Conservation (phyloP, 2,113 vertebrate species). For the Callithrix jacchus region DNA sequence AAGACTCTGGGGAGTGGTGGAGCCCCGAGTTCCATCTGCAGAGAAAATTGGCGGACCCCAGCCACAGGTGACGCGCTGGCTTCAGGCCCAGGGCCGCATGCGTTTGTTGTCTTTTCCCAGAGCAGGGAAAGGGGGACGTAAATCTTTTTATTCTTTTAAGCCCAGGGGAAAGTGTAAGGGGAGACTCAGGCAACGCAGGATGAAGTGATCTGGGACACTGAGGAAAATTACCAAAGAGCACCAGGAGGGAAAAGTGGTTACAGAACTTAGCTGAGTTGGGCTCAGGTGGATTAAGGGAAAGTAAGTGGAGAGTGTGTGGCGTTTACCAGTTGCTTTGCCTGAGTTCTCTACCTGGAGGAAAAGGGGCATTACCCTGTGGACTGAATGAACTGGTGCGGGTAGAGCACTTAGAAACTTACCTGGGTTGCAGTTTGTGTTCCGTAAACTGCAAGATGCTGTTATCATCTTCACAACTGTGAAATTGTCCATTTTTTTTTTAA, state of each 20-base stretch:
- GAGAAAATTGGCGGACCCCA: slow-evolving; percentile 70
- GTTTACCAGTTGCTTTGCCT: neutral
- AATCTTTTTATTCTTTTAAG: neutral
- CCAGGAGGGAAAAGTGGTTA: neutral
- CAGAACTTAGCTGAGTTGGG: neutral
- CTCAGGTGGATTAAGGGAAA: neutral
- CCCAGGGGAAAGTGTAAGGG: neutral
- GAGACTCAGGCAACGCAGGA: too few species aligned
- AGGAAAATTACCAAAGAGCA: neutral
- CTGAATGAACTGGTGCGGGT: neutral
- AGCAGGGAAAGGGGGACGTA: neutral
- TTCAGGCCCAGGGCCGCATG: neutral
- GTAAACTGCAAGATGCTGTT: rapidly evolving
- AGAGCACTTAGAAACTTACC: neutral
- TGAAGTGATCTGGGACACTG: neutral
- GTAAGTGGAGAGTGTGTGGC: neutral
- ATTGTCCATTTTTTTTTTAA: neutral
- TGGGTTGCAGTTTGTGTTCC: rapidly evolving
- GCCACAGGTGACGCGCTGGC: slow-evolving; percentile 82
- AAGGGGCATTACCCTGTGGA: neutral
- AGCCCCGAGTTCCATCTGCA: slow-evolving; percentile 71
- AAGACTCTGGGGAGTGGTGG: slow-evolving; percentile 35
- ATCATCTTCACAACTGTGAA: too few species aligned
- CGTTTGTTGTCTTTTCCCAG: neutral
- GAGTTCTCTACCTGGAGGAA: neutral